phyloP scores from a whole-genome alignment of 2,888 invertebrate species.

The Agriopis leucophaearia region DNA sequence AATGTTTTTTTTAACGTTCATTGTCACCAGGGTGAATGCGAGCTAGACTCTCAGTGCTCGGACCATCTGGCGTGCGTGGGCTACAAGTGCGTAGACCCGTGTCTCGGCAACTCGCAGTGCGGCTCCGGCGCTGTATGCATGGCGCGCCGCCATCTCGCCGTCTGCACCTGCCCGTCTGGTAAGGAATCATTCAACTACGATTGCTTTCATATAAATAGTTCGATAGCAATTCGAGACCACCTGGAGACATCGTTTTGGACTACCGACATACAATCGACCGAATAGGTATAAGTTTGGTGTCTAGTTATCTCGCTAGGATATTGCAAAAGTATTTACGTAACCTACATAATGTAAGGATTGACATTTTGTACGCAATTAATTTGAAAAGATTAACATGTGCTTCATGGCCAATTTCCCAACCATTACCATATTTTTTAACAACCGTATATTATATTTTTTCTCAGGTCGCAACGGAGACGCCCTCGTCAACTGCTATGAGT shows the following conservation, averaged over 20 bases:
- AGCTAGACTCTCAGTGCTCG: slow-evolving; percentile 91
- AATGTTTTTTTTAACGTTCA: not conserved
- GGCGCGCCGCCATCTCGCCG: slow-evolving; percentile 91
- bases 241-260: too few relatives aligned
- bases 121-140: slow-evolving; percentile 92
- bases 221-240: too few relatives aligned
- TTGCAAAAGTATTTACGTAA: too few relatives aligned
- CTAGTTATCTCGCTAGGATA: too few relatives aligned
- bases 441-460: not conserved
- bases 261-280: too few relatives aligned
- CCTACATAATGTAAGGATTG: too few relatives aligned
- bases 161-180: slow-evolving; percentile 93
- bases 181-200: slow-evolving; percentile 31
- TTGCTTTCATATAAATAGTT: too few relatives aligned
- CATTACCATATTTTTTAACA: not conserved
- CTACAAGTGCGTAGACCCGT: slow-evolving; percentile 91
- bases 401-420: too few relatives aligned
- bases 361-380: too few relatives aligned
- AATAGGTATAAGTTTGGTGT: too few relatives aligned
- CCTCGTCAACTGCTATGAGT: slow-evolving; percentile 85
- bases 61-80: slow-evolving; percentile 92
- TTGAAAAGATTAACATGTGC: too few relatives aligned
- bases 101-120: slow-evolving; percentile 90
- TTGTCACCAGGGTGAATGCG: slow-evolving; percentile 90
- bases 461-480: slow-evolving; percentile 88